A percentile compares a stretch with the other conserved stretches of the same genome.
Conservation (phyloP, 2,797 vertebrate species). For the Euphonia xanthogaster region DNA sequence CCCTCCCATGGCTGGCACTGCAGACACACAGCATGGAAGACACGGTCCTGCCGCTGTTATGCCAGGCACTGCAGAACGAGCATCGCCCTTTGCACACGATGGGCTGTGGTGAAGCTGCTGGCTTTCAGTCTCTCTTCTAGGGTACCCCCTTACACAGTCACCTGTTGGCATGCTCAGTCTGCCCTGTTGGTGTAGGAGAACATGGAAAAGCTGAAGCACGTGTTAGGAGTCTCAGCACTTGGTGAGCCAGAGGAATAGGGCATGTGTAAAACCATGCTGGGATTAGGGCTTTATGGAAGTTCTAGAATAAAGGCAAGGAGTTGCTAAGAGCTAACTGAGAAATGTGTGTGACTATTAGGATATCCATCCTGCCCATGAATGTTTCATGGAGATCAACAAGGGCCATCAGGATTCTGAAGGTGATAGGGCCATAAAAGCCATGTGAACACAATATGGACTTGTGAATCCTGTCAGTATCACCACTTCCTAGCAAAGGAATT, state of each 20-base stretch:
- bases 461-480: neutral
- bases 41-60: neutral
- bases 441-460: neutral
- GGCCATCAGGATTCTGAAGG: neutral
- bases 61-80: rapidly evolving
- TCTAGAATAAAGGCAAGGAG: neutral
- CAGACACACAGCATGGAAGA: neutral
- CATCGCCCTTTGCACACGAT: neutral
- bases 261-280: neutral
- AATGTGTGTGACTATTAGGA: neutral
- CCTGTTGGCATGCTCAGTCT: neutral
- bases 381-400: neutral
- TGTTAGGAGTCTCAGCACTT: neutral
- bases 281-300: neutral
- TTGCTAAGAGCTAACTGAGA: neutral
- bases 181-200: neutral
- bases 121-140: neutral
- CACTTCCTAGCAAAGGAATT: neutral
- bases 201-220: neutral
- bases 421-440: neutral
- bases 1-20: neutral
- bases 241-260: neutral
- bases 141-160: neutral
- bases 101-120: neutral
- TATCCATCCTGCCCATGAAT: neutral